A percentile compares a stretch with the other conserved stretches of the same genome.
These are phyloP conservation scores for Onychomys leucogaster DNA, from an alignment of 2,797 vertebrate species.

Conservation along the genomic window DNA sequence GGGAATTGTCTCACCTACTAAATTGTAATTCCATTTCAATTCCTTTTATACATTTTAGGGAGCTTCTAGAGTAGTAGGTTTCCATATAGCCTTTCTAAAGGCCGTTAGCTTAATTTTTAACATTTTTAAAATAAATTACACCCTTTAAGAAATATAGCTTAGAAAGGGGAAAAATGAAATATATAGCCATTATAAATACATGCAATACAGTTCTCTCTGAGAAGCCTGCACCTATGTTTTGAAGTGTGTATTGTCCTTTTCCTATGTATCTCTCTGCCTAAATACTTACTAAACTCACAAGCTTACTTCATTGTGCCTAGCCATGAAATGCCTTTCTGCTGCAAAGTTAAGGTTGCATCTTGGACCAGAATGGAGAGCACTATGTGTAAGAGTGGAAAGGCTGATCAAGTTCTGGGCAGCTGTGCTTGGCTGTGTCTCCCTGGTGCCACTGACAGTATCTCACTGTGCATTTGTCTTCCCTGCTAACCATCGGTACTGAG, in stretches of 20 bases:
- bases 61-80: background rate
- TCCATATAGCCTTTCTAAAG: background rate
- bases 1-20: background rate
- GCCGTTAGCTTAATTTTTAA: background rate
- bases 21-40: background rate
- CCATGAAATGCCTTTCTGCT: background rate
- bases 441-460: background rate
- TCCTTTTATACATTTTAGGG: background rate
- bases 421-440: background rate
- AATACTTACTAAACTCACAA: background rate
- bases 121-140: background rate
- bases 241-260: background rate
- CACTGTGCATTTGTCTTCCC: background rate
- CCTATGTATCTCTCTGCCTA: background rate
- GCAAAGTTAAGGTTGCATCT: background rate
- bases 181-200: background rate
- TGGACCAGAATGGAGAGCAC: background rate
- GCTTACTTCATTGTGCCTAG: background rate
- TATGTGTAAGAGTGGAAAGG: too few relatives aligned
- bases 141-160: background rate
- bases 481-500: background rate
- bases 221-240: background rate
- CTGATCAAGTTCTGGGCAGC: background rate
- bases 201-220: background rate
- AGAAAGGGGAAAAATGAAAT: background rate